Base-by-base conservation (phyloP, 2,888 invertebrate species). In the Drosophila tanythrix region DNA sequence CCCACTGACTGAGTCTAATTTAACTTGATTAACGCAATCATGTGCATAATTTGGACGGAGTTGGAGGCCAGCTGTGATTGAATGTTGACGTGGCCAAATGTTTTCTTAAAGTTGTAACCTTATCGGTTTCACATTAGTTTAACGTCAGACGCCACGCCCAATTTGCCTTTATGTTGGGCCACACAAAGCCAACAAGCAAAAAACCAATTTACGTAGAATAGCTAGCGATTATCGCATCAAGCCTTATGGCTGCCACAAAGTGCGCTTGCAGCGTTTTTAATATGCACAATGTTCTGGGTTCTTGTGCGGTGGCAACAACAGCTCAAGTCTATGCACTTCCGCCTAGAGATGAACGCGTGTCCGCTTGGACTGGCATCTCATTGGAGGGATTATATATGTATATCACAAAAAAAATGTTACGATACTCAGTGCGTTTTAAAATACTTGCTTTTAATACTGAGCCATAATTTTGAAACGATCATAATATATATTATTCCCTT, bases 201-300 rank as follows among this genome's bases (percentile, higher is more conserved):
- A 81, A 76, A 70, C 61, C 76, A 79, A 89, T 85, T 87, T 85
- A 81, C 88, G 87, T 81, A 79, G 81, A 85, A 89, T 81, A 89
- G 66, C 74, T 77, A 50, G 61, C 79, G 87, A 89, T 89, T 83
- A 85, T 83, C 82, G 77, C 71, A 72, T 70, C 61, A 55, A 62
- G 52, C 70, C 79, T 80, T 74, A 64, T 78, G 67, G 66, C 60
- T 74, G 68, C 74, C 61, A 31, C 70, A 76, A 76, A 88, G 55
- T 72, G 76, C 72, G 80, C 87, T 64, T 51, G 68, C 73, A 78
- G 81, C 81, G 25, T 70, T 88, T 88, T 81, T 72, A 83, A 79
- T 79, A 81, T 86, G 74, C 83, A 86, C 70, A 72, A 48, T 35
- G 33, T 43, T 59, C 21, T 7, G 18, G 57, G 57, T 59, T 65